Evolutionary conservation across 2,888 invertebrate species (phyloP), one percentile per base, ranked within the genome.

Genomic region (Pyrochroa serraticornis): DNA sequence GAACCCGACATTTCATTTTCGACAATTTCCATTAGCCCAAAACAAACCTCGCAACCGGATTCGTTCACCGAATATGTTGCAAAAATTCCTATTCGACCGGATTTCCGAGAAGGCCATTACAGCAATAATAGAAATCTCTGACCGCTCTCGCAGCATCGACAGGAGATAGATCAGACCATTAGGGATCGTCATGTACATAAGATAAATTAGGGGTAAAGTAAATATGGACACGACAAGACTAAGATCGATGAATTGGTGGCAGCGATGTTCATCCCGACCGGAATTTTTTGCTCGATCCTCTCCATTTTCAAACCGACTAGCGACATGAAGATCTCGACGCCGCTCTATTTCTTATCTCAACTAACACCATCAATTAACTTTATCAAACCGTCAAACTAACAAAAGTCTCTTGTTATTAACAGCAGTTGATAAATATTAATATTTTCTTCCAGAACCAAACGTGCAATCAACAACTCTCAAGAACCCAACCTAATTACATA

Each of bases 171-270:
- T 68, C 64, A 59, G 58, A 47, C 68, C 66, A 68, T 70, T 69
- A 69, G 61, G 63, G 62, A 63, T 67, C 67, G 69, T 70, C 72
- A 71, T 72, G 74, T 70, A 69, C 73, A 74, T 63, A 71, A 75
- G 74, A 75, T 75, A 72, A 74, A 73, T 74, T 74, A 74, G 73
- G 61, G 64, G 55, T 59, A 68, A 60, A 60, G 68, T 72, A 72
- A 74, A 73, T 72, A 73, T 73, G 70, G 71, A 73, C 72, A 73
- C 68, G 71, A 70, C 69, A 70, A 69, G 74, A 72, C 74, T 69
- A 71, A 73, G 75, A 75, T 73, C 67, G 72, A 75, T 75, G 70
- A 63, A 66, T 65, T 56, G 50, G 62, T 57, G 53, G 56, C 53
- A 59, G 50, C 48, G 54, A 43, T 46, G 53, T 47, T 57, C 50